These are phyloP conservation scores for Barbus barbus DNA, from an alignment of 2,113 vertebrate genomes.

Conservation along the genomic window DNA sequence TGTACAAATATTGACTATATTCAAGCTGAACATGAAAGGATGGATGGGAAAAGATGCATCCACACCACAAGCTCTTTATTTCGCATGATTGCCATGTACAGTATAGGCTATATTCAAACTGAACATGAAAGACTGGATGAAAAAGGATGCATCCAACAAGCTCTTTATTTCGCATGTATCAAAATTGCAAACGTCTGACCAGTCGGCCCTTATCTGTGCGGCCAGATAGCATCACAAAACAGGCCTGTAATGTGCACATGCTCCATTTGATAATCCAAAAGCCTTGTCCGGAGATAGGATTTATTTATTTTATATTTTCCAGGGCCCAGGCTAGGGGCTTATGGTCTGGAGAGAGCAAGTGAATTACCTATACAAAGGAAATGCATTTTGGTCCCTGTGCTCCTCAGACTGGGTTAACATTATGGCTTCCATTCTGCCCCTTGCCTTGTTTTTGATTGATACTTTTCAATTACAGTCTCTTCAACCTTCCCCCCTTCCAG, in stretches of 20 bases:
- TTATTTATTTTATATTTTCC: slow-evolving; percentile 54
- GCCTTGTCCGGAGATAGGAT: slow-evolving; percentile 52
- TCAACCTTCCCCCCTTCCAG: slow-evolving; percentile 78
- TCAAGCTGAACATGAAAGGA: slow-evolving; percentile 60
- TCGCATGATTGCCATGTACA: slow-evolving; percentile 66
- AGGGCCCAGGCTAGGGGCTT: slow-evolving; percentile 64
- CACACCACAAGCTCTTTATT: slow-evolving; percentile 72
- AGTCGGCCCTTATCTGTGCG: slow-evolving; percentile 66
- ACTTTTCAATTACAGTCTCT: slow-evolving; percentile 99
- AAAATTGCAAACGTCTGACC: slow-evolving; percentile 76
- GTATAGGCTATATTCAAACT: slow-evolving; percentile 56
- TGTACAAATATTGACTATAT: slow-evolving; percentile 56
- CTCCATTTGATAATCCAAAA: slow-evolving; percentile 75
- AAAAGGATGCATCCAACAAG: slow-evolving; percentile 53
- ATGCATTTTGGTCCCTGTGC: slow-evolving; percentile 72
- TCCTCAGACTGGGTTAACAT: slow-evolving; percentile 74
- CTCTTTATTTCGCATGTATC: slow-evolving; percentile 80
- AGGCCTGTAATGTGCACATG: slow-evolving; percentile 75
- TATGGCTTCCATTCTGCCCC: slow-evolving; percentile 79
- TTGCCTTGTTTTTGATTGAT: slow-evolving; percentile 97
- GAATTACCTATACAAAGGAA: slow-evolving; percentile 78
- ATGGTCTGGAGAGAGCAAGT: slow-evolving; percentile 70
- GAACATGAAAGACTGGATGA: slow-evolving; percentile 56
- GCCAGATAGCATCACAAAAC: slow-evolving; percentile 76
- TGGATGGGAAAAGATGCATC: slow-evolving; percentile 43